Conservation (phyloP, 2,888 invertebrate species). For the Agonopterix subpropinquella region DNA sequence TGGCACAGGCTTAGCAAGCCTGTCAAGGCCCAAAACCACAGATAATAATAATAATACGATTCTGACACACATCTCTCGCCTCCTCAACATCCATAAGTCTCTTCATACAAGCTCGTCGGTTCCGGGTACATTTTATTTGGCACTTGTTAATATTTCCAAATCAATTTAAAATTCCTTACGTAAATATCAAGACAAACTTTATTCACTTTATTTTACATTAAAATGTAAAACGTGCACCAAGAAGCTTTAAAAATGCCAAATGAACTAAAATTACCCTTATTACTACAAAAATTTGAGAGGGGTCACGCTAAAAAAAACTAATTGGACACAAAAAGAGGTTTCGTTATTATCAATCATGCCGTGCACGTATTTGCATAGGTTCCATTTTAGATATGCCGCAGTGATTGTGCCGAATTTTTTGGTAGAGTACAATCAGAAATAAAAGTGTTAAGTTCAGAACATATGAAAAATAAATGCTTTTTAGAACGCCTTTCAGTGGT, state of each 20-base stretch:
- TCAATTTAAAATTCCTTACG: too few species aligned
- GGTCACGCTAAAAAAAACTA: slow-evolving; percentile 10
- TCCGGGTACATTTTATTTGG: too few species aligned
- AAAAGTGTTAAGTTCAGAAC: slow-evolving; percentile 12
- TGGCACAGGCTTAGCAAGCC: too few species aligned
- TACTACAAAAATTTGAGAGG: background rate
- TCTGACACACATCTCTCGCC: too few species aligned
- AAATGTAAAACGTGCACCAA: background rate
- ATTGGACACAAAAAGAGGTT: slow-evolving; percentile 9
- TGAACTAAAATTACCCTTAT: background rate
- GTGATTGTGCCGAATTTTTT: slow-evolving; percentile 30
- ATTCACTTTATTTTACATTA: background rate
- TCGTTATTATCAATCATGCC: slow-evolving; percentile 6
- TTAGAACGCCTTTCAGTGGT: too few species aligned
- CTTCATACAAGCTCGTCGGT: too few species aligned
- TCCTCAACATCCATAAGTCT: too few species aligned
- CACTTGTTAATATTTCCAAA: too few species aligned
- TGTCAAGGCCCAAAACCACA: too few species aligned
- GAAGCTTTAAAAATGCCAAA: background rate
- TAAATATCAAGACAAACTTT: too few species aligned
- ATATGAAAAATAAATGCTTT: too few species aligned
- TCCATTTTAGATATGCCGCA: slow-evolving; percentile 35
- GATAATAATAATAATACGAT: too few species aligned
- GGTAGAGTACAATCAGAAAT: slow-evolving; percentile 17
- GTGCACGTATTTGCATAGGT: slow-evolving; percentile 38